Conservation (phyloP, 2,797 vertebrate genomes). For the Carduelis carduelis region DNA sequence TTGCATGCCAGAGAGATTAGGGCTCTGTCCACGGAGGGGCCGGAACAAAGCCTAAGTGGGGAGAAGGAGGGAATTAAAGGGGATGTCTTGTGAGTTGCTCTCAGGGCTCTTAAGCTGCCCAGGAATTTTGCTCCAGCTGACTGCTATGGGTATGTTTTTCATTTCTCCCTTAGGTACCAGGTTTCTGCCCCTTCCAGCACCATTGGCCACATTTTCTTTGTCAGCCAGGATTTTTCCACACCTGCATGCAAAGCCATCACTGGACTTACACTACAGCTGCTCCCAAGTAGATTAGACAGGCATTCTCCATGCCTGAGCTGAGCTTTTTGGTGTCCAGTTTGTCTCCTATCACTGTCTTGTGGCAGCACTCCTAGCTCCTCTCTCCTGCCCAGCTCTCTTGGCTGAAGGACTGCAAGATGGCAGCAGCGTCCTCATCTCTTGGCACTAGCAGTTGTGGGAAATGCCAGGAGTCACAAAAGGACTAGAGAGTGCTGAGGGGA, state of each 20-base stretch:
- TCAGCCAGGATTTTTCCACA: neutral
- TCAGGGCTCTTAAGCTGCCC: constrained; percentile 54
- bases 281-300: neutral
- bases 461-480: neutral
- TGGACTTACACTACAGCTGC: neutral
- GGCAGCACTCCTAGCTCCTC: neutral
- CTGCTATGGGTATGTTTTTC: neutral
- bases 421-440: neutral
- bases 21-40: neutral
- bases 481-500: neutral
- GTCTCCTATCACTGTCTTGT: neutral
- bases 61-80: constrained; percentile 25
- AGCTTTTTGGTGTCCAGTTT: neutral
- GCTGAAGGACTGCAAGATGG: neutral
- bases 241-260: neutral
- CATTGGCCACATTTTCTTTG: neutral
- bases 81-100: constrained; percentile 1
- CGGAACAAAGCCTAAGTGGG: neutral
- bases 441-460: neutral
- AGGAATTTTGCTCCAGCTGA: constrained; percentile 53
- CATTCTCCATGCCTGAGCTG: neutral
- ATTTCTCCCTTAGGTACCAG: neutral
- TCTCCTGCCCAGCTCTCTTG: neutral
- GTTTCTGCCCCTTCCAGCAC: neutral
- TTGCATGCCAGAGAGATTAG: constrained; percentile 64